A percentile compares a stretch with the other conserved stretches of the same genome.
Conservation (phyloP, 2,797 vertebrate species). For the Avahi laniger region DNA sequence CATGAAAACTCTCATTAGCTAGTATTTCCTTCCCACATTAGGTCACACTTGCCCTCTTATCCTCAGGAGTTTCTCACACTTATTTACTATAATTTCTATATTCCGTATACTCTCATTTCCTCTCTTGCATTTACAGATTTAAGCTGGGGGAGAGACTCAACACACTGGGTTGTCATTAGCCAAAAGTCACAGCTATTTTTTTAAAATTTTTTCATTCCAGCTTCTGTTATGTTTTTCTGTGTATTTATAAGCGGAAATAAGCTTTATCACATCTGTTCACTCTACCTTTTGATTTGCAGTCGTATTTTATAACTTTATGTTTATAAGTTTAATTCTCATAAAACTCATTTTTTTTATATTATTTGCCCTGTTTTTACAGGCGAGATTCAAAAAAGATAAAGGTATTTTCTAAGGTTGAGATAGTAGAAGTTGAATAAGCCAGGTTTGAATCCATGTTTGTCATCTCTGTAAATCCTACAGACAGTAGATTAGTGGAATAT, state of each 20-base stretch:
- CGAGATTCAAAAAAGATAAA: neutral
- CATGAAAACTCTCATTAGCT: neutral
- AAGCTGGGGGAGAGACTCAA: neutral
- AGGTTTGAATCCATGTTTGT: neutral
- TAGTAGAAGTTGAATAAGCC: neutral
- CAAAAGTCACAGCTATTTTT: neutral
- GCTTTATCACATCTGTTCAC: neutral
- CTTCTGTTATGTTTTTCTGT: neutral
- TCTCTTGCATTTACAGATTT: neutral
- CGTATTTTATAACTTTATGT: neutral
- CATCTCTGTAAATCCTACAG: neutral
- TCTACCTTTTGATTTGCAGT: neutral
- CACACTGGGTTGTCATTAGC: neutral
- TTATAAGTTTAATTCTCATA: neutral
- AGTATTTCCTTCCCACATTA: neutral
- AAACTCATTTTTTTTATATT: neutral
- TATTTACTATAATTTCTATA: constrained; percentile 14
- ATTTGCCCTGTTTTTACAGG: neutral
- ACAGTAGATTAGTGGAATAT: neutral
- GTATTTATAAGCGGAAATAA: neutral
- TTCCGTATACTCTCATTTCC: neutral
- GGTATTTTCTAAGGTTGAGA: neutral
- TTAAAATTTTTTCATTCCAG: neutral
- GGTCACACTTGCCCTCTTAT: neutral
- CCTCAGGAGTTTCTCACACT: neutral